A percentile compares a stretch with the other conserved stretches of the same genome.
These are phyloP conservation scores for Pseudopipra pipra DNA, from an alignment of 2,113 vertebrate genomes.

Conservation along the genomic window DNA sequence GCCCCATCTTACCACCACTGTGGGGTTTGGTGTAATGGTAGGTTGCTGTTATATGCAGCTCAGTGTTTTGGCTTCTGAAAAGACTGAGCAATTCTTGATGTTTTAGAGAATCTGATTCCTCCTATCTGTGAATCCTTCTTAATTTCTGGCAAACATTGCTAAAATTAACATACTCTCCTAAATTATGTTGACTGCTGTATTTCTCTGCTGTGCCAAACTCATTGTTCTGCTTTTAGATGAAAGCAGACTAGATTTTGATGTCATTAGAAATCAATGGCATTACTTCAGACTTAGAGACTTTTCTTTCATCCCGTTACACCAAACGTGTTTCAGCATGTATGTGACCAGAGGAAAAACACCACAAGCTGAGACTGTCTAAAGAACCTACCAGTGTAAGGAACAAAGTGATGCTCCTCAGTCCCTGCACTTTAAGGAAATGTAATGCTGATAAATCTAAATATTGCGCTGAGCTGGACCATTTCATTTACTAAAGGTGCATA, in stretches of 20 bases:
- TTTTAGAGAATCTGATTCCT: neutral
- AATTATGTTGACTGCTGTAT: neutral
- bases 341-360: neutral
- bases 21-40: neutral
- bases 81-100: neutral
- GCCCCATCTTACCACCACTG: neutral
- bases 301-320: neutral
- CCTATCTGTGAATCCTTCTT: neutral
- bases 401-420: neutral
- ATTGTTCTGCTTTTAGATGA: neutral
- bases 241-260: neutral
- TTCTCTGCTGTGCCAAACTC: neutral
- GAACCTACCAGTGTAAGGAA: neutral
- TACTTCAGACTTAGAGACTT: neutral
- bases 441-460: neutral
- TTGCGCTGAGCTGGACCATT: neutral
- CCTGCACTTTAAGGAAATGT: neutral
- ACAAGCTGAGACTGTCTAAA: neutral
- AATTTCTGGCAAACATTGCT: neutral
- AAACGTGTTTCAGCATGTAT: neutral
- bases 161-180: neutral
- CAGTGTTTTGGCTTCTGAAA: neutral
- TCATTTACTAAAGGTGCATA: neutral
- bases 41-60: neutral
- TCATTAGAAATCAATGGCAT: neutral